phyloP scores from a whole-genome alignment of 2,888 invertebrate species.

The Mythimna albipuncta region DNA sequence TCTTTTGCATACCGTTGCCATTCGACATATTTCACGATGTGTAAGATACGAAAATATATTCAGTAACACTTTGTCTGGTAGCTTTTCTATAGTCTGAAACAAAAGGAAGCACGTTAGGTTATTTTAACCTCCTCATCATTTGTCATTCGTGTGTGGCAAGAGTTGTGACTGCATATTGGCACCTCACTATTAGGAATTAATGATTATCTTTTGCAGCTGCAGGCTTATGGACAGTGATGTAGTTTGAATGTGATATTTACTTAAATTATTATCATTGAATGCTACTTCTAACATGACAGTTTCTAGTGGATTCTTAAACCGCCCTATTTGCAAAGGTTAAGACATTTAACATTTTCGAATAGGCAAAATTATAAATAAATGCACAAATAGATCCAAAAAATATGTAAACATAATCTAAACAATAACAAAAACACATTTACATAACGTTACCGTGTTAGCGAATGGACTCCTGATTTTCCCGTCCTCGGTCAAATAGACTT shows the following conservation, averaged over 20 bases:
- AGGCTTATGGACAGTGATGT: neutral
- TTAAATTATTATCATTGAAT: neutral
- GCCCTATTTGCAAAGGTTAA: neutral
- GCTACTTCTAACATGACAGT: neutral
- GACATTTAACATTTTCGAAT: too few species aligned
- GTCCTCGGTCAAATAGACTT: constrained; percentile 96
- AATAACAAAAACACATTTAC: constrained; percentile 58
- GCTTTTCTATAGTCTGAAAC: constrained; percentile 97
- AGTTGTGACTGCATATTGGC: constrained; percentile 53
- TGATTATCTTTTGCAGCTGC: constrained; percentile 34
- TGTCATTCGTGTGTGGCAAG: constrained; percentile 34
- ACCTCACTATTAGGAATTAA: constrained; percentile 25
- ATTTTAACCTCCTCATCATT: constrained; percentile 34
- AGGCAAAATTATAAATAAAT: neutral
- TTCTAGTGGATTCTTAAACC: neutral
- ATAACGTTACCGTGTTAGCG: constrained; percentile 94
- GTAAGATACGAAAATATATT: constrained; percentile 98
- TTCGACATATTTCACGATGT: constrained; percentile 97
- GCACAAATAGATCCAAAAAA: neutral
- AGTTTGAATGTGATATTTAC: neutral
- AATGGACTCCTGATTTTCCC: constrained; percentile 95
- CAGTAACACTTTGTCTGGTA: constrained; percentile 98
- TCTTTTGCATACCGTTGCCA: constrained; percentile 98
- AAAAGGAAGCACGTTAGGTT: constrained; percentile 38
- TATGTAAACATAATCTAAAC: constrained; percentile 46